Percentiles rank a stretch among this genome's conserved stretches.
Conservation (phyloP, 2,113 vertebrate species). For the Cololabis saira region DNA sequence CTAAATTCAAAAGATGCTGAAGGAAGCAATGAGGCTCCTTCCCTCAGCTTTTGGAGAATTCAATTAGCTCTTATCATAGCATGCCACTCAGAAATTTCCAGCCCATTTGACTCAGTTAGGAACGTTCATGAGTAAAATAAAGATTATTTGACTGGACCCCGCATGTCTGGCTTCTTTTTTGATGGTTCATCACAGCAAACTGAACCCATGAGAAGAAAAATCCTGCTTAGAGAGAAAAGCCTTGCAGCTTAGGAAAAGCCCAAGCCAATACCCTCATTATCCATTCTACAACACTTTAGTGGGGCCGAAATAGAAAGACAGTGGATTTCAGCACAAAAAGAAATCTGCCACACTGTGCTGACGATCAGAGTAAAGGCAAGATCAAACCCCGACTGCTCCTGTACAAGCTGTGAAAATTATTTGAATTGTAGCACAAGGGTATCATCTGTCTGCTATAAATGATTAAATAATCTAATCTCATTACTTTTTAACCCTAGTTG, state of each 20-base stretch:
- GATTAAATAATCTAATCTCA: slow-evolving; percentile 10
- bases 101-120: background rate
- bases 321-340: slow-evolving; percentile 54
- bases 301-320: slow-evolving; percentile 52
- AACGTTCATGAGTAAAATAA: background rate
- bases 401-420: slow-evolving; percentile 8
- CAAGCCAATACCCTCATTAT: slow-evolving; percentile 68
- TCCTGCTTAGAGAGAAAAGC: slow-evolving; percentile 68
- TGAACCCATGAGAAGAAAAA: slow-evolving; percentile 47
- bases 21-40: no score
- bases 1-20: no score
- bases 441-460: background rate
- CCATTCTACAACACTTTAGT: slow-evolving; percentile 68
- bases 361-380: slow-evolving; percentile 13
- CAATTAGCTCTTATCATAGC: no score
- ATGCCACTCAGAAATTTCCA: no score
- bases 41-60: no score
- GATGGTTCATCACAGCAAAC: slow-evolving; percentile 35
- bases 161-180: slow-evolving; percentile 36
- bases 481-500: slow-evolving; percentile 23
- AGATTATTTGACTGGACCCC: background rate
- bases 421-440: background rate
- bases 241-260: slow-evolving; percentile 74
- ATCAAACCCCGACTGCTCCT: slow-evolving; percentile 3
- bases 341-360: slow-evolving; percentile 32